Base-by-base conservation (phyloP, 2,888 invertebrate genomes). In the Andricus quercusramuli region DNA sequence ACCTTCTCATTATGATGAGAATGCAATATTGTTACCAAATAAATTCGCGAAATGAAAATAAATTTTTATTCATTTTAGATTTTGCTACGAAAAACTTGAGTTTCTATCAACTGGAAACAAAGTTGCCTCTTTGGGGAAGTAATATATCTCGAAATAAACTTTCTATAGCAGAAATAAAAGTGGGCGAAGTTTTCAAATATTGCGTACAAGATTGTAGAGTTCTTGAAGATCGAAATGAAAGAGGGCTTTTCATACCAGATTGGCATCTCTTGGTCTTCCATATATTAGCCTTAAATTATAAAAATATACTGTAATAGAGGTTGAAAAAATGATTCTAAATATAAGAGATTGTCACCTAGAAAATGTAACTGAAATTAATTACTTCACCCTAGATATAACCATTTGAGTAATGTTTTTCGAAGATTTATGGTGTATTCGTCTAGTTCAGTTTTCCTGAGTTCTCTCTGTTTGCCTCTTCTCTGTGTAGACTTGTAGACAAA, bases 401-500 rank as follows among this genome's bases (percentile, higher is more conserved):
- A 51, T 74, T 56, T 51, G 56, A 56, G n/a, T 67, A 67, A 74
- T 74, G 74, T 74, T 74, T 56, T 51, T 56, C 56, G 32, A 74
- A 74, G 74, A 74, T 74, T 56, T 74, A 74, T 51, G 51, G 74
- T 29, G 56, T 56, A n/a, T 56, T 32, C 56, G 56, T 74, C 20
- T 32, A 74, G n/a, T 74, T 29, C 29, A n/a, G 56, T 51, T 74
- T 20, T 51, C 70, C 70, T 51, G 56, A 15, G 51, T 56, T 74
- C 51, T 56, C 70, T n/a, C 8, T 37, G 37, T 8, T 8, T 37
- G 37, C 17, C 8, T 32, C 51, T 41, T 68, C 41, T 68, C 47
- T 68, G 22, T 47, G 47, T 68, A 70, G 51, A 70, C 70, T 41
- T 68, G 56, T 17, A 74, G 74, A 51, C 74, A 56, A 74, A 74